These are phyloP conservation scores for Charanyca ferruginea DNA, from an alignment of 2,888 invertebrate species.

Conservation along the genomic window DNA sequence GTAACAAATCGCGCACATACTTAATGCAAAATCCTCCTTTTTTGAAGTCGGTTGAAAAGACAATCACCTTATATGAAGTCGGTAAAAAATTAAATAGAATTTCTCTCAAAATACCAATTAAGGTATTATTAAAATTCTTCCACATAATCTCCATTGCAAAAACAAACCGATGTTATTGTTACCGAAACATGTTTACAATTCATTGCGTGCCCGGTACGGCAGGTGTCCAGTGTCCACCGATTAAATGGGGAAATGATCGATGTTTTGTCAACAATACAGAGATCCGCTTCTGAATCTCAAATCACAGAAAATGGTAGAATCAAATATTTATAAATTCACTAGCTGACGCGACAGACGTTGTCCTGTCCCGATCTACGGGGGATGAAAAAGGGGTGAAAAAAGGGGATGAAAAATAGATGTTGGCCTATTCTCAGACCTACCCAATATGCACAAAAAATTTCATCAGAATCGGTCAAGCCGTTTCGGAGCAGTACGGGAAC, in stretches of 20 bases:
- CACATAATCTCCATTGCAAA: background rate
- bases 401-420: too few relatives aligned
- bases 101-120: background rate
- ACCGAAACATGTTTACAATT: constrained; percentile 21
- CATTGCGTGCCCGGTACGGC: constrained; percentile 11
- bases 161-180: constrained; percentile 27
- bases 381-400: too few relatives aligned
- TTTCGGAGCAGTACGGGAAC: too few relatives aligned
- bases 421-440: too few relatives aligned
- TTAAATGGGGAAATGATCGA: constrained; percentile 15
- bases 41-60: too few relatives aligned
- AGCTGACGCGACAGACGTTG: too few relatives aligned
- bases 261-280: constrained; percentile 43
- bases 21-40: too few relatives aligned
- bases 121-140: background rate
- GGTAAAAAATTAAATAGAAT: background rate
- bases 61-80: too few relatives aligned
- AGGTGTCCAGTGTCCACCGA: constrained; percentile 8
- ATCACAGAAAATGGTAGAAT: constrained; percentile 1
- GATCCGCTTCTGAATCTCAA: constrained; percentile 8
- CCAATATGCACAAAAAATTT: too few relatives aligned
- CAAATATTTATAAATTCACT: constrained; percentile 22
- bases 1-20: too few relatives aligned
- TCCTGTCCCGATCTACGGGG: too few relatives aligned
- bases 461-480: too few relatives aligned